phyloP scores from a whole-genome alignment of 2,797 vertebrate species.

The Bovichtus variegatus region DNA sequence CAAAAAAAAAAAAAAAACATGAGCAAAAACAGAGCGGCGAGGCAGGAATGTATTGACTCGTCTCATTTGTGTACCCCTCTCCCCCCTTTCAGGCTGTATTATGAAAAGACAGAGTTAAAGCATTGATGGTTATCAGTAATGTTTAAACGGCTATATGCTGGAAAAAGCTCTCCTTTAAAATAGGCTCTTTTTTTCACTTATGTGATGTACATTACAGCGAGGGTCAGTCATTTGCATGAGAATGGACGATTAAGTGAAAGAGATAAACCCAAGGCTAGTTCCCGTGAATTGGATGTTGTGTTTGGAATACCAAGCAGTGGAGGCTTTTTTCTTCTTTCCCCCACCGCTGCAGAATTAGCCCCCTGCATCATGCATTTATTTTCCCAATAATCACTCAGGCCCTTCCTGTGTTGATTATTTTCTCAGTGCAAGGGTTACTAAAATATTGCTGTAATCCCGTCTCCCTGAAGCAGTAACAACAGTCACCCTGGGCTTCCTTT shows the following conservation, averaged over 20 bases:
- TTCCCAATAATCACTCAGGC: constrained; percentile 71
- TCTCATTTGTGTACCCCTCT: constrained; percentile 9
- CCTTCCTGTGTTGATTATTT: constrained; percentile 75
- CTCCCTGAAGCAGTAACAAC: constrained; percentile 64
- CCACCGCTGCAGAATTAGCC: constrained; percentile 64
- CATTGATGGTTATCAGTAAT: constrained; percentile 65
- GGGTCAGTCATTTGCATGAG: constrained; percentile 83
- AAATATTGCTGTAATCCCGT: constrained; percentile 82
- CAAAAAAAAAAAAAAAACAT: constrained; percentile 35
- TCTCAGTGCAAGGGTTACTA: constrained; percentile 76
- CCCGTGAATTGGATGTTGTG: constrained; percentile 74
- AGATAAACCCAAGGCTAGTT: constrained; percentile 81
- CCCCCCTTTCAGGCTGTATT: background rate
- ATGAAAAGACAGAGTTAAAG: constrained; percentile 47
- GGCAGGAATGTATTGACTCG: constrained; percentile 30
- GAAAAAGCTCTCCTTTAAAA: constrained; percentile 63
- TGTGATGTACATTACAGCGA: constrained; percentile 79
- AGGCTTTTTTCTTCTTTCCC: constrained; percentile 17
- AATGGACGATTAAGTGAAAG: constrained; percentile 81
- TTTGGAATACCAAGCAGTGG: constrained; percentile 78
- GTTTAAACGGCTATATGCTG: constrained; percentile 70
- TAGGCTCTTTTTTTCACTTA: constrained; percentile 70
- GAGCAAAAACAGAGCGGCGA: constrained; percentile 10
- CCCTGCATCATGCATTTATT: constrained; percentile 73
- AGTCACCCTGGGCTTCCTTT: constrained; percentile 60